Conservation (phyloP, 2,797 vertebrate genomes). For the Oreortyx pictus region DNA sequence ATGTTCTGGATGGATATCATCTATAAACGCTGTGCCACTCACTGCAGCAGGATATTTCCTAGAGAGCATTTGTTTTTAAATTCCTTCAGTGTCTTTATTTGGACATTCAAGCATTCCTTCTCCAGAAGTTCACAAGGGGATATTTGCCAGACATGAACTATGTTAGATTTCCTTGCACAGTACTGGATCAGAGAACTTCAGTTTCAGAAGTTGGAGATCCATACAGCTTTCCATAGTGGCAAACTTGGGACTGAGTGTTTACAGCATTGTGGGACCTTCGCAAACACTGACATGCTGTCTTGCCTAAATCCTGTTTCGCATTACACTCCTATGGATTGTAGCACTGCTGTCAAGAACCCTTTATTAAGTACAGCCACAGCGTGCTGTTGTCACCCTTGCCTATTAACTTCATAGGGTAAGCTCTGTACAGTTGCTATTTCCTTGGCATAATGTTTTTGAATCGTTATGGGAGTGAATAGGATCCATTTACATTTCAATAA, state of each 20-base stretch:
- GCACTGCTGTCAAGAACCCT: not conserved
- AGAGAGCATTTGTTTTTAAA: not conserved
- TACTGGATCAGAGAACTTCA: not conserved
- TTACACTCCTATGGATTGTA: not conserved
- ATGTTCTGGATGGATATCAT: not conserved
- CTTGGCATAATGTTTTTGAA: not conserved
- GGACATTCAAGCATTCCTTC: not conserved
- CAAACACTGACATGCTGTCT: not conserved
- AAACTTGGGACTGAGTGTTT: not conserved
- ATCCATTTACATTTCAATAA: not conserved
- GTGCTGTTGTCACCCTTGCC: not conserved
- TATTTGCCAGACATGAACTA: not conserved
- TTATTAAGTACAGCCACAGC: not conserved
- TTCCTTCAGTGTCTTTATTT: not conserved
- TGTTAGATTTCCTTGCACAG: not conserved
- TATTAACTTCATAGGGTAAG: not conserved
- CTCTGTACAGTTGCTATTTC: not conserved
- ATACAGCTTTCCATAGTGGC: not conserved
- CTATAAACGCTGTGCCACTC: not conserved
- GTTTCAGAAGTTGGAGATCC: not conserved
- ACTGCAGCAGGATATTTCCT: not conserved
- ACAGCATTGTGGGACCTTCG: not conserved
- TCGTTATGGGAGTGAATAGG: not conserved
- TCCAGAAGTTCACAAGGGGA: not conserved
- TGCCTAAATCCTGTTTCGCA: not conserved